A percentile compares a stretch with the other conserved stretches of the same genome.
phyloP scores from a whole-genome alignment of 2,797 vertebrate species.

The Arrhamphus sclerolepis region DNA sequence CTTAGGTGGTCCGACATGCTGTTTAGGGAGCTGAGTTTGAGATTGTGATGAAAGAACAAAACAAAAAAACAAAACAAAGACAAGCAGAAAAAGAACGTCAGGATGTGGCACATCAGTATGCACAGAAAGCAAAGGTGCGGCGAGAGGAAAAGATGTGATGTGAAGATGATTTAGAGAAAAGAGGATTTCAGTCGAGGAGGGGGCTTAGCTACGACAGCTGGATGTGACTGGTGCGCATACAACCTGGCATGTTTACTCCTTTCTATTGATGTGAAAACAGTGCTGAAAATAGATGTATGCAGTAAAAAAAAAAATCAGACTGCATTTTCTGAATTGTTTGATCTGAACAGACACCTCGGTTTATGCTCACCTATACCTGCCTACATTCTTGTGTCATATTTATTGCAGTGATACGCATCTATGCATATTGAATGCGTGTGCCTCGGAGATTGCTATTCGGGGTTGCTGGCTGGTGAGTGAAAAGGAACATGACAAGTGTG shows the following conservation, averaged over 20 bases:
- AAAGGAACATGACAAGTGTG: slow-evolving; percentile 61
- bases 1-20: no score
- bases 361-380: slow-evolving; percentile 11
- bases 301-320: slow-evolving; percentile 22
- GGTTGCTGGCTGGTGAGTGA: slow-evolving; percentile 36
- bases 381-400: slow-evolving; percentile 21
- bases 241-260: slow-evolving; percentile 47
- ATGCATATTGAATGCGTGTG: slow-evolving; percentile 8
- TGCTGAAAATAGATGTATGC: slow-evolving; percentile 16
- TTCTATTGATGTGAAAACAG: slow-evolving; percentile 14
- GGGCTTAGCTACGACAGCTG: slow-evolving; percentile 15
- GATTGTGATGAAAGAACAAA: no score
- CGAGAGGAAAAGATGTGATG: not conserved
- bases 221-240: slow-evolving; percentile 36
- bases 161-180: slow-evolving; percentile 18
- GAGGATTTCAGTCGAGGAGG: slow-evolving; percentile 21
- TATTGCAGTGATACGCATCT: slow-evolving; percentile 40
- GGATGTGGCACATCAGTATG: not conserved
- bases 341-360: slow-evolving; percentile 19
- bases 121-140: slow-evolving; percentile 21
- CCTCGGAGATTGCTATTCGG: slow-evolving; percentile 46
- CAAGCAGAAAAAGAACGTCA: not conserved
- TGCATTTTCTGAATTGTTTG: slow-evolving; percentile 25
- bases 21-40: no score
- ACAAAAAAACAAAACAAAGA: not conserved